These are phyloP conservation scores for Himalopsyche tibetana DNA, from an alignment of 2,888 invertebrate genomes.

Conservation along the genomic window DNA sequence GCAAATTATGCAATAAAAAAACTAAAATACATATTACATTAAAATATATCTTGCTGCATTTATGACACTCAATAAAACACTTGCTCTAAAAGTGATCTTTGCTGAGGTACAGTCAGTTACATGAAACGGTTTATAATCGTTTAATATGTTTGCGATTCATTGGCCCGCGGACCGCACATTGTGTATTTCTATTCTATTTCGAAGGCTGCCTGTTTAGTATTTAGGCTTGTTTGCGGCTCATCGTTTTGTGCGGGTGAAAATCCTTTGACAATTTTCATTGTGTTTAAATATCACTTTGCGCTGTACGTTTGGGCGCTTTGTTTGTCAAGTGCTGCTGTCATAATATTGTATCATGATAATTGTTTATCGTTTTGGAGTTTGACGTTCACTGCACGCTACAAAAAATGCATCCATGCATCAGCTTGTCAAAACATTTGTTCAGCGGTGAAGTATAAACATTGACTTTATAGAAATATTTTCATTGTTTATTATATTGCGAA, in stretches of 20 bases:
- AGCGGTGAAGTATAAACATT: neutral
- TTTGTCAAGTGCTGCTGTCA: constrained; percentile 46
- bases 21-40: no score
- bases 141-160: no score
- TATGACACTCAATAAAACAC: no score
- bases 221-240: constrained; percentile 51
- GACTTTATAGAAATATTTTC: neutral
- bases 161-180: neutral
- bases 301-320: constrained; percentile 41
- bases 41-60: no score
- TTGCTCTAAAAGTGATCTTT: no score
- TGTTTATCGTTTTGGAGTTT: constrained; percentile 41
- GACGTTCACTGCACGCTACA: neutral
- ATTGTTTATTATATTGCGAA: neutral
- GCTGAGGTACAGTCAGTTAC: no score
- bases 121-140: no score
- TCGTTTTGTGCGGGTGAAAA: constrained; percentile 51
- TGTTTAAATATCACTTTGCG: constrained; percentile 47
- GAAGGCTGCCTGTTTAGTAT: constrained; percentile 41
- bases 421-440: neutral
- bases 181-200: neutral
- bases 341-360: constrained; percentile 32
- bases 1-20: no score
- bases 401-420: neutral
- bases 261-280: constrained; percentile 57